Conservation (phyloP, 2,113 vertebrate species). For the Crotalus helleri region DNA sequence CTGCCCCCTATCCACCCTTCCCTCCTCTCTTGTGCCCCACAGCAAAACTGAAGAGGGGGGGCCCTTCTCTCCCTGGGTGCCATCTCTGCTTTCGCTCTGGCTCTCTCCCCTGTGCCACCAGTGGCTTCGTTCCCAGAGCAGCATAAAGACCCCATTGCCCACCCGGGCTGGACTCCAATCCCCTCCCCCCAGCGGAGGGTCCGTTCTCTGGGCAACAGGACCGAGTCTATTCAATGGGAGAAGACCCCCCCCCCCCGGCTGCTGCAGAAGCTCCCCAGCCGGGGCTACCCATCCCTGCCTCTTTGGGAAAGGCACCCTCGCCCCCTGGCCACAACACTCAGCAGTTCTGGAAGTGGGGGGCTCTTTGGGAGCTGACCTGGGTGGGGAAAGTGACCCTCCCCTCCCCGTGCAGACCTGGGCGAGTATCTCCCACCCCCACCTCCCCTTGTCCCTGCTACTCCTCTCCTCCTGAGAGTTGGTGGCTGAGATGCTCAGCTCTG, state of each 20-base stretch:
- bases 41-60: neutral
- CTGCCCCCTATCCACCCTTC: neutral
- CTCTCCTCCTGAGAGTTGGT: no score
- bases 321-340: neutral
- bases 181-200: neutral
- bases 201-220: neutral
- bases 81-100: neutral
- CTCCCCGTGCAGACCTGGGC: neutral
- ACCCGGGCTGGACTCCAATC: neutral
- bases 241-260: neutral
- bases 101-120: no score
- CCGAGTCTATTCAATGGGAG: neutral
- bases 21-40: neutral
- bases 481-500: neutral
- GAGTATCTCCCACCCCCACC: neutral
- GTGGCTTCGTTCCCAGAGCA: neutral
- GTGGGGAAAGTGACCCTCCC: neutral
- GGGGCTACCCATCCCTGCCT: neutral
- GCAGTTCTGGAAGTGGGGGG: neutral
- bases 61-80: rapidly evolving
- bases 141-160: neutral
- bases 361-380: no score
- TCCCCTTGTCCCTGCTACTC: no score
- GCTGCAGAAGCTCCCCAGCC: neutral
- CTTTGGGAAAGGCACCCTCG: neutral